Evolutionary conservation across 2,113 vertebrate genomes (phyloP).

Genomic region (Prionailurus bengalensis): DNA sequence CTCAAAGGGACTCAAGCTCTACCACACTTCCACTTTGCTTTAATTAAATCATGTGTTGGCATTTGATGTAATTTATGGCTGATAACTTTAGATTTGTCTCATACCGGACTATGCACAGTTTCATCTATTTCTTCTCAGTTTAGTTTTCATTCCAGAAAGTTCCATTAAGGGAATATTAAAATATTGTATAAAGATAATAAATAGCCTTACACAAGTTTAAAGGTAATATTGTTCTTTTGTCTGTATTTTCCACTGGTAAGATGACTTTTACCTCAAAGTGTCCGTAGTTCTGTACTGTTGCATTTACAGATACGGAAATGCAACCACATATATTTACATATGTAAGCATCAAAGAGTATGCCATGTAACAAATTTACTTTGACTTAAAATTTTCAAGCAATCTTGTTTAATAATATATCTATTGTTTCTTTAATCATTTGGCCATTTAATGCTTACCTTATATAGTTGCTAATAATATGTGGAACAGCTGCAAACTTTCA

Average conservation of each 20-base stretch:
- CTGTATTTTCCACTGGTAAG: neutral
- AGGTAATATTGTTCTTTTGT: neutral
- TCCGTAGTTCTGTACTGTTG: neutral
- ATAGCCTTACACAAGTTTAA: neutral
- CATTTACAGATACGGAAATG: neutral
- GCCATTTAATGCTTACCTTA: constrained; percentile 75
- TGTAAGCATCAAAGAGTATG: neutral
- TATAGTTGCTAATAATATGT: constrained; percentile 78
- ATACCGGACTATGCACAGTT: neutral
- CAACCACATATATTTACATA: neutral
- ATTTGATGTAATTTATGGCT: constrained; percentile 49
- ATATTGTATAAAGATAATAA: neutral
- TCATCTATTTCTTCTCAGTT: constrained; percentile 29
- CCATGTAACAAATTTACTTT: neutral
- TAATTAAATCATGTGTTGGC: constrained; percentile 72
- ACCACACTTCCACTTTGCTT: constrained; percentile 62
- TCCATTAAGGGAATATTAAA: neutral
- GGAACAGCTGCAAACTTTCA: constrained; percentile 88
- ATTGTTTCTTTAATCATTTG: constrained; percentile 78
- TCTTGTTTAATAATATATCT: constrained; percentile 56
- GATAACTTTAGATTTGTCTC: constrained; percentile 52
- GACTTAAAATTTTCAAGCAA: neutral
- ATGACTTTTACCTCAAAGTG: neutral
- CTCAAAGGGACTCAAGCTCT: constrained; percentile 37
- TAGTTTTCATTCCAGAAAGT: constrained; percentile 51